Evolutionary conservation across 2,797 vertebrate species (phyloP), one percentile per base, ranked within the genome.

Genomic region (Spea hammondii): DNA sequence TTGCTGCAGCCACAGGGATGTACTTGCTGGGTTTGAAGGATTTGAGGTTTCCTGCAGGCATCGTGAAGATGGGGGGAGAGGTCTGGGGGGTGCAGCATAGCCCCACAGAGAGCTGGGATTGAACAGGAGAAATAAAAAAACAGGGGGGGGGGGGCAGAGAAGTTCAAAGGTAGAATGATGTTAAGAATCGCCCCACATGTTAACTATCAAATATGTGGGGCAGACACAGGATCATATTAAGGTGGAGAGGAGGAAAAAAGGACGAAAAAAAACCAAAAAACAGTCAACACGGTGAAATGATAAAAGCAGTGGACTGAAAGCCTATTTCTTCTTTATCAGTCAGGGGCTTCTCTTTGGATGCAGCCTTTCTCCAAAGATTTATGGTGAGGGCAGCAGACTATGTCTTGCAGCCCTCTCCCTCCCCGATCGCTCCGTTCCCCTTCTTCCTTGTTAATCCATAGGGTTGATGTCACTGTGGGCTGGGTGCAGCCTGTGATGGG

Each of bases 1-100:
- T 95, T 13, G 97, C 97, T 32, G 96, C 97, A 0, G 96, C 95
- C 85, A 98, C 96, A 0, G 96, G 97, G 78, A 98, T 92, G 8
- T 99, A 98, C 82, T 98, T 97, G 87, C 96, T 97, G 83, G 95
- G 96, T 87, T 96, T 93, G 86, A 98, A 92, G 49, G 95, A 95
- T 85, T 95, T 93, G 89, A 87, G 91, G 79, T 92, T 92, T 85
- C 88, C 92, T 88, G 91, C 86, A 85, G 92, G 92, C 92, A 93
- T 93, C 87, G 88, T 93, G 92, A 90, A 89, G 90, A 88, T 93
- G 87, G 90, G 86, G 85, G 85, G 88, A 87, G 82, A 86, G 83
- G 77, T 87, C 87, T 48, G 89, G 47, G 64, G 90, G 87, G 89
- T 86, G 90, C 92, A 92, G 91, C 92, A 93, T 93, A 93, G 91